phyloP scores from a whole-genome alignment of 2,797 vertebrate genomes.

The Siniperca obscura region DNA sequence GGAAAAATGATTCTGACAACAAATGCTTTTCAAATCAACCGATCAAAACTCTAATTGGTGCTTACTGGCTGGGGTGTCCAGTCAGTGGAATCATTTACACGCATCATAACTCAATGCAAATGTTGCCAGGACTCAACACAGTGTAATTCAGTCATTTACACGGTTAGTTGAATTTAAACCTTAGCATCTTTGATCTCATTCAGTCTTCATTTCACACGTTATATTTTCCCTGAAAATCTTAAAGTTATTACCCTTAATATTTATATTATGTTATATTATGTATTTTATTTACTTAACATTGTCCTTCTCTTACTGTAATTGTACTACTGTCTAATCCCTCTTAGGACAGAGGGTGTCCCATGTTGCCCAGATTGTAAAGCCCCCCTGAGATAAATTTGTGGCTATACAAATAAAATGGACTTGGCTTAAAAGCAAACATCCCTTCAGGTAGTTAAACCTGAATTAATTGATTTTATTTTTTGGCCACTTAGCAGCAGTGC shows the following conservation, averaged over 20 bases:
- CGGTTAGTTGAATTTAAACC: neutral
- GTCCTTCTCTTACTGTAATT: neutral
- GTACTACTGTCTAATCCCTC: neutral
- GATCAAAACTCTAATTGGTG: neutral
- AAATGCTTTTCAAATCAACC: slow-evolving; percentile 49
- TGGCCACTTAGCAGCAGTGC: no score
- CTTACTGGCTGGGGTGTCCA: neutral
- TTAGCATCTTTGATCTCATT: neutral
- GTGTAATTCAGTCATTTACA: neutral
- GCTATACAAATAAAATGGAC: neutral
- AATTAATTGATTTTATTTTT: no score
- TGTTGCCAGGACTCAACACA: slow-evolving; percentile 6
- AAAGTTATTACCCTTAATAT: neutral
- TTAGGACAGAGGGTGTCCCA: neutral
- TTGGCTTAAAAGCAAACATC: neutral
- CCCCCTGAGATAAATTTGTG: neutral
- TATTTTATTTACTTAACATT: neutral
- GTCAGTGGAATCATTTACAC: neutral
- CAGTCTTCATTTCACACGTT: neutral
- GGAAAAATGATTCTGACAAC: slow-evolving; percentile 7
- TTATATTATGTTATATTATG: neutral
- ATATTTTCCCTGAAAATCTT: neutral
- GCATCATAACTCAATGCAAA: slow-evolving; percentile 5
- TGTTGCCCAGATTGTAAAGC: neutral
- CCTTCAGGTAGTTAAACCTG: neutral